Conservation (phyloP, 2,888 invertebrate genomes). For the Podotricha telesiphe region DNA sequence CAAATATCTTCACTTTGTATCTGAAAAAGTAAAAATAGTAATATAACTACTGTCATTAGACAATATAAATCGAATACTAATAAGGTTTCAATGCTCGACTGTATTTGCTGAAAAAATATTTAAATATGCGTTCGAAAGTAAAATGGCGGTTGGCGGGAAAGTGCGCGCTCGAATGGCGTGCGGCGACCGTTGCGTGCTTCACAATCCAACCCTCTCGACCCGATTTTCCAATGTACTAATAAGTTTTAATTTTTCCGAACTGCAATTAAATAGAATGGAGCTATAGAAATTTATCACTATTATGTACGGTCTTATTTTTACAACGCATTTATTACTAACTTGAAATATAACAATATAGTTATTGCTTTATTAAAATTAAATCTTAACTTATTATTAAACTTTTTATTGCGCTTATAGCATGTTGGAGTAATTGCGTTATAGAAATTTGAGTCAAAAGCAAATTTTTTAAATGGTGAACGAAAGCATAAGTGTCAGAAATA, state of each 20-base stretch:
- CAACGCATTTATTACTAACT: background rate
- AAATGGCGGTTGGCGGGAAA: slow-evolving; percentile 73
- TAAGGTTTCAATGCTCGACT: slow-evolving; percentile 35
- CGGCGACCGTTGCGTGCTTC: slow-evolving; percentile 65
- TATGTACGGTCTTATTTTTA: background rate
- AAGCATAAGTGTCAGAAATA: slow-evolving; percentile 28
- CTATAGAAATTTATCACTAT: slow-evolving; percentile 2
- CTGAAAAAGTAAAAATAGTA: slow-evolving; percentile 55
- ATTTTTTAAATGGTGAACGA: slow-evolving; percentile 6
- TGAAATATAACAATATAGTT: no score
- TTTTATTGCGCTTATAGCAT: background rate
- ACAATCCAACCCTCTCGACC: slow-evolving; percentile 56
- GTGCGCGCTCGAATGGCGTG: slow-evolving; percentile 62
- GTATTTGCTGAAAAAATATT: slow-evolving; percentile 56
- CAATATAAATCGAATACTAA: slow-evolving; percentile 38
- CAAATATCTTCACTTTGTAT: slow-evolving; percentile 59
- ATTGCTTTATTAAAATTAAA: background rate
- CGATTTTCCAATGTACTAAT: slow-evolving; percentile 73
- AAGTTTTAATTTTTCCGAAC: slow-evolving; percentile 54
- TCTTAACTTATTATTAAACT: background rate
- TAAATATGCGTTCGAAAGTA: slow-evolving; percentile 80
- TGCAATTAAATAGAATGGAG: background rate
- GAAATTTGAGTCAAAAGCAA: background rate
- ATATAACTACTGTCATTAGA: slow-evolving; percentile 12
- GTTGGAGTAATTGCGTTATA: no score